A percentile compares a stretch with the other conserved stretches of the same genome.
These are phyloP conservation scores for Pelodiscus sinensis DNA, from an alignment of 2,113 vertebrate species.

Conservation along the genomic window DNA sequence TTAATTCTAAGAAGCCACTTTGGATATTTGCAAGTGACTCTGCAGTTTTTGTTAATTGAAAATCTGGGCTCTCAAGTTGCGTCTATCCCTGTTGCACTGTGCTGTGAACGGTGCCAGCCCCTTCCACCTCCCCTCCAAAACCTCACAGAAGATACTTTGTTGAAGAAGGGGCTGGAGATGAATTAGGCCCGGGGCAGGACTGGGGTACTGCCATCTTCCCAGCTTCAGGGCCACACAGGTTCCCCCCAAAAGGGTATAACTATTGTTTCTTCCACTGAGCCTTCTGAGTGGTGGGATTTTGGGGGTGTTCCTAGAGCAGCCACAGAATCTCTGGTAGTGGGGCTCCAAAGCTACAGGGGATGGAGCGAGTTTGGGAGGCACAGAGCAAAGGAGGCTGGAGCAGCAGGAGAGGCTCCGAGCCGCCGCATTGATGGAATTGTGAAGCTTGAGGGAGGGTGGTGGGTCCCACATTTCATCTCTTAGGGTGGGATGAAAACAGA, in stretches of 20 bases:
- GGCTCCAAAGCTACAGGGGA: too few species aligned
- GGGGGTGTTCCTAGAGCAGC: too few species aligned
- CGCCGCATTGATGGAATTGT: not conserved
- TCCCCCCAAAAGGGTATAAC: not conserved
- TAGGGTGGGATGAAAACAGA: too few species aligned
- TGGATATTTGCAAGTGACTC: not conserved
- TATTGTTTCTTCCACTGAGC: too few species aligned
- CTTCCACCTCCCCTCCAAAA: too few species aligned
- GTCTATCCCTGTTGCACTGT: not conserved
- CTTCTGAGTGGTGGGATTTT: too few species aligned
- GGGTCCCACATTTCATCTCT: not conserved
- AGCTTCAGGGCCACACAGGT: not conserved
- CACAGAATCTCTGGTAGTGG: too few species aligned
- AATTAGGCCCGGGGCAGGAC: too few species aligned
- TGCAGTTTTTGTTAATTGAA: not conserved
- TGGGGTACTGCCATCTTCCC: not conserved
- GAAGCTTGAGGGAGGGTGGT: not conserved
- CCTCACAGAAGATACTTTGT: too few species aligned
- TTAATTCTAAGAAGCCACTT: not conserved
- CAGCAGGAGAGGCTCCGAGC: not conserved
- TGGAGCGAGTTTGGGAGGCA: too few species aligned
- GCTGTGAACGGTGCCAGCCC: not conserved
- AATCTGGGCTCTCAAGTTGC: not conserved
- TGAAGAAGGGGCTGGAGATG: too few species aligned
- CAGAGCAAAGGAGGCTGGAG: not conserved